Evolutionary conservation across 53 echinoderm and acorn worm species (phyloP).

Genomic region (Paracentrotus lividus): DNA sequence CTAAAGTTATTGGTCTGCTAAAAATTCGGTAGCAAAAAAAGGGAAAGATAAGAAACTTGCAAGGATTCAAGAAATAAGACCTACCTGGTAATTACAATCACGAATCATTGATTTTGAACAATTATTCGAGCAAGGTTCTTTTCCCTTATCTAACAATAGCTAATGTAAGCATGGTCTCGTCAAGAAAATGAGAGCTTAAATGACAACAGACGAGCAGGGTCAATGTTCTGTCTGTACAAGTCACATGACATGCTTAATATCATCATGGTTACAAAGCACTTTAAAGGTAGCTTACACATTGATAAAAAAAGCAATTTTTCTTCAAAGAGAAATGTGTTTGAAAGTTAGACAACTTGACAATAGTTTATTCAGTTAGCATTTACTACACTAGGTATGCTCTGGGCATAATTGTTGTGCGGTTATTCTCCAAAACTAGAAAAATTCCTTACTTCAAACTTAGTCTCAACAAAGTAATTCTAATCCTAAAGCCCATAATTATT

Average conservation of each 20-base stretch:
- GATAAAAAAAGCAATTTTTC: neutral
- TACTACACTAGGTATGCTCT: neutral
- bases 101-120: neutral
- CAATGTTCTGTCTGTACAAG: neutral
- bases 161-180: neutral
- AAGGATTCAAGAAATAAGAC: conserved; percentile 36
- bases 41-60: neutral
- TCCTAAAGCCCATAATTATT: neutral
- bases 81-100: neutral
- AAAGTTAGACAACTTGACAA: neutral
- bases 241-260: neutral
- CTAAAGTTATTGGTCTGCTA: neutral
- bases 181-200: neutral
- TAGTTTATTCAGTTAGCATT: too few species aligned
- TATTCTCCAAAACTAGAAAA: too few species aligned
- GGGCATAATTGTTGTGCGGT: too few species aligned
- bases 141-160: neutral
- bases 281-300: too few species aligned
- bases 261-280: neutral
- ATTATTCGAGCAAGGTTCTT: neutral
- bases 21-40: neutral
- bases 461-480: neutral
- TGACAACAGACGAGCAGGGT: neutral
- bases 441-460: neutral
- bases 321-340: neutral